Conservation (phyloP, 37 sponge, comb jelly and placozoan species). For the Crambe crambe region DNA sequence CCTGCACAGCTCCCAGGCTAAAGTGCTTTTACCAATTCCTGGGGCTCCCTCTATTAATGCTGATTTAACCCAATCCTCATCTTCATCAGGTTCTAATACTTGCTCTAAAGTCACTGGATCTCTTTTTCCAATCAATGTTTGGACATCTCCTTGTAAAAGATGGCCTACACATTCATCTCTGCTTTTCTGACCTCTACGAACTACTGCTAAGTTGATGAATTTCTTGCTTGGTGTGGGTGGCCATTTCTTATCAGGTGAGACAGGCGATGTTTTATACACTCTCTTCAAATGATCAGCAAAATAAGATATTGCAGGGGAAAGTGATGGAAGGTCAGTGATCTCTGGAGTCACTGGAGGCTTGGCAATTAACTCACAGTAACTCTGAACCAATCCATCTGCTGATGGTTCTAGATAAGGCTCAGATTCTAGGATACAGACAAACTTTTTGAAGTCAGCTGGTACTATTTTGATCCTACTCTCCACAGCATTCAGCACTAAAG, state of each 20-base stretch:
- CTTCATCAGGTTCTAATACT: not conserved
- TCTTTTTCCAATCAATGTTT: constrained; percentile 5
- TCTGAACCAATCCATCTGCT: not conserved
- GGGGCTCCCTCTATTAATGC: constrained; percentile 22
- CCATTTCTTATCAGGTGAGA: not conserved
- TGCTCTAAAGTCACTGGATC: not conserved
- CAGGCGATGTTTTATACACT: not conserved
- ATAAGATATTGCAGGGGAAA: not conserved
- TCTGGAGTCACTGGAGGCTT: too few relatives aligned
- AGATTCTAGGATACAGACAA: not conserved
- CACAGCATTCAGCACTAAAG: not conserved
- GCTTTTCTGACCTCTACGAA: not conserved
- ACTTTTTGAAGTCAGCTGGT: not conserved
- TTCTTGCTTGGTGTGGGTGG: not conserved
- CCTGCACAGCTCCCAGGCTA: constrained; percentile 31
- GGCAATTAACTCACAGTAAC: not conserved
- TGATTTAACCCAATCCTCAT: not conserved
- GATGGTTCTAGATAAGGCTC: not conserved
- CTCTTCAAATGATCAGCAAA: not conserved
- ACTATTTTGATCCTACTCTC: not conserved
- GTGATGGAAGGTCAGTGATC: not conserved
- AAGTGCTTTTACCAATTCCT: constrained; percentile 41
- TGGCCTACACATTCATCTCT: not conserved
- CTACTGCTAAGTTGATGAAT: constrained; percentile 16
- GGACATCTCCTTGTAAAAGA: constrained; percentile 1